A percentile compares a stretch with the other conserved stretches of the same genome.
Evolutionary conservation across 2,113 vertebrate species (phyloP).

Genomic region (Semnornis frantzii): DNA sequence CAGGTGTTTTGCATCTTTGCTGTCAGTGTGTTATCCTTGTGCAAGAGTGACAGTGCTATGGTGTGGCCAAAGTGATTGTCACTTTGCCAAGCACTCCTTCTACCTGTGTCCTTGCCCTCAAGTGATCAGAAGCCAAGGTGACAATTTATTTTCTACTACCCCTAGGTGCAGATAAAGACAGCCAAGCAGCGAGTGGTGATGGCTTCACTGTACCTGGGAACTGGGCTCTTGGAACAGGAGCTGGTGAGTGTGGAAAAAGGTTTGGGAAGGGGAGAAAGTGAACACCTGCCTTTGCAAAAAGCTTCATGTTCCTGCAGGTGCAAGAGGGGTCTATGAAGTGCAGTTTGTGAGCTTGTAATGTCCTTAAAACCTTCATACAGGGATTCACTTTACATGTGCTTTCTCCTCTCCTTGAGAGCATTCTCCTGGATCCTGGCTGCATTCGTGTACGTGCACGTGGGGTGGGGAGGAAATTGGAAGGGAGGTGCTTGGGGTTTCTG

Average conservation of each 20-base stretch:
- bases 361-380: background rate
- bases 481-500: fast-evolving
- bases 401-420: background rate
- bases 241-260: slow-evolving; percentile 81
- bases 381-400: background rate
- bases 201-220: slow-evolving; percentile 95
- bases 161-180: slow-evolving; percentile 85
- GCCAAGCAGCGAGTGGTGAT: slow-evolving; percentile 92
- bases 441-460: background rate
- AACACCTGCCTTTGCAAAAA: background rate
- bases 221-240: slow-evolving; percentile 91
- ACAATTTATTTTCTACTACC: background rate
- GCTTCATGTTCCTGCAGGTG: background rate
- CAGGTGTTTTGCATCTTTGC: fast-evolving
- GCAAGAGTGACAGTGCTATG: background rate
- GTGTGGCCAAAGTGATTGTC: background rate
- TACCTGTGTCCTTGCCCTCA: background rate
- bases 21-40: background rate
- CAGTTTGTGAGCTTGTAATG: background rate
- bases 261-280: background rate
- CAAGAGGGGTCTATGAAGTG: background rate
- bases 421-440: background rate
- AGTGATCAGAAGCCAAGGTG: background rate
- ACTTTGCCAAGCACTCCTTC: background rate
- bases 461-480: background rate